Percentiles rank a stretch among this genome's conserved stretches.
phyloP scores from a whole-genome alignment of 2,113 vertebrate species.

The Alexandromys fortis region DNA sequence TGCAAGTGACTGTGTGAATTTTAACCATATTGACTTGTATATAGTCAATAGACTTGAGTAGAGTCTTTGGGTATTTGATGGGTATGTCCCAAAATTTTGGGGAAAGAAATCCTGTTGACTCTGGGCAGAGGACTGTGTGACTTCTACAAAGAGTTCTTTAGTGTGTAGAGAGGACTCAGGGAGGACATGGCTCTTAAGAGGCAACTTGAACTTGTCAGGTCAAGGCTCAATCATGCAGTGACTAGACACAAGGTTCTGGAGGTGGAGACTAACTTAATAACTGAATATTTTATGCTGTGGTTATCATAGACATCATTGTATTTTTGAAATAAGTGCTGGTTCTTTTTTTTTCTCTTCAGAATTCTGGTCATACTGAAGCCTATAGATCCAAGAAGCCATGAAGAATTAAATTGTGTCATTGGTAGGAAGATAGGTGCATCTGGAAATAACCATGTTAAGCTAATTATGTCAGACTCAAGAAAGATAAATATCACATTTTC shows the following conservation, averaged over 20 bases:
- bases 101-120: neutral
- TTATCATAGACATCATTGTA: neutral
- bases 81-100: rapidly evolving
- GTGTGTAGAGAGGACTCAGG: neutral
- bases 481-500: neutral
- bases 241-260: too few relatives aligned
- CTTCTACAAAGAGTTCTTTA: neutral
- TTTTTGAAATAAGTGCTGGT: rapidly evolving
- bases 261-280: too few relatives aligned
- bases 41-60: neutral
- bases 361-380: too few relatives aligned
- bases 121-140: neutral
- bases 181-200: too few relatives aligned
- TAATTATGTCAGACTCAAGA: neutral
- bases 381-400: neutral
- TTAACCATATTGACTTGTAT: neutral
- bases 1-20: rapidly evolving
- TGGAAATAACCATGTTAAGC: neutral
- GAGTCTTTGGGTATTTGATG: too few relatives aligned
- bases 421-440: neutral
- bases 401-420: neutral
- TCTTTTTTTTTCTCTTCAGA: too few relatives aligned
- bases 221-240: rapidly evolving
- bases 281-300: too few relatives aligned
- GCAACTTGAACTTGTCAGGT: neutral